Conservation (phyloP, 92 coral and sea anemone genomes). For the Bergia puertoricense region DNA sequence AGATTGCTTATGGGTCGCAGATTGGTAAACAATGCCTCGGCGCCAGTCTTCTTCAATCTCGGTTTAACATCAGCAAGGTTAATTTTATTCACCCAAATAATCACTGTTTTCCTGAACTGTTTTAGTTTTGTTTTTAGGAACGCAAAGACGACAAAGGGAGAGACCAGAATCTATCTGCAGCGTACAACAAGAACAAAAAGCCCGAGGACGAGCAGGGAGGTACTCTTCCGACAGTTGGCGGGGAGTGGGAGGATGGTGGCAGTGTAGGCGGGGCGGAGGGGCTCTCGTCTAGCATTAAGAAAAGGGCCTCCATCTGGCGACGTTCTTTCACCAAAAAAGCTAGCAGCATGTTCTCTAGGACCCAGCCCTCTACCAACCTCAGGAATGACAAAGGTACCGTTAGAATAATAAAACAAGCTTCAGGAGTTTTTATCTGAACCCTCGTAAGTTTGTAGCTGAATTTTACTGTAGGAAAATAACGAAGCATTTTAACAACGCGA, state of each 20-base stretch:
- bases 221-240: background rate
- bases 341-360: constrained; percentile 38
- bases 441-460: too few species aligned
- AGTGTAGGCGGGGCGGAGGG: constrained; percentile 22
- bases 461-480: too few species aligned
- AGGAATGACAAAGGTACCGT: constrained; percentile 29
- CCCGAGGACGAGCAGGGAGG: background rate
- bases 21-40: too few species aligned
- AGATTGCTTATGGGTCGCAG: too few species aligned
- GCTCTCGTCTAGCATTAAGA: background rate
- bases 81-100: too few species aligned
- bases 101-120: too few species aligned
- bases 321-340: constrained; percentile 27
- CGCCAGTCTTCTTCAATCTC: too few species aligned
- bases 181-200: background rate
- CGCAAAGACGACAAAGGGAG: background rate
- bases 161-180: background rate
- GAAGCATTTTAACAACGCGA: too few species aligned
- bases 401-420: too few species aligned
- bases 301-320: background rate
- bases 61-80: too few species aligned
- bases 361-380: constrained; percentile 20
- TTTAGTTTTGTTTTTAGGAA: background rate
- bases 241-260: constrained; percentile 8
- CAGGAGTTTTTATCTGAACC: too few species aligned